These are phyloP conservation scores for Theretra japonica DNA, from an alignment of 2,888 invertebrate species.

Conservation along the genomic window DNA sequence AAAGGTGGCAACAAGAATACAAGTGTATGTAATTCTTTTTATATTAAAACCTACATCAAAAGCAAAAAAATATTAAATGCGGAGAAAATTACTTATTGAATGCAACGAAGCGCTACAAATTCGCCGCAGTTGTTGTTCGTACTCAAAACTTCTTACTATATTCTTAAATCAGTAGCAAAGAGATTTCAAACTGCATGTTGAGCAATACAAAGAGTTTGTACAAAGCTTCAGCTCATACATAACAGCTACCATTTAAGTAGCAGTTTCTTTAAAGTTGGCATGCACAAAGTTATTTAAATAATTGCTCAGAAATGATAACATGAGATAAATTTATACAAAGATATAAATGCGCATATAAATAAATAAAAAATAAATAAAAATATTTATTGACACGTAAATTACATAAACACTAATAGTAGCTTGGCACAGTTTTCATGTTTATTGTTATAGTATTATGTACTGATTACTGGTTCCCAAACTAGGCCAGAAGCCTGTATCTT, in stretches of 20 bases:
- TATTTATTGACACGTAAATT: too few relatives aligned
- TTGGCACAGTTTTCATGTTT: too few relatives aligned
- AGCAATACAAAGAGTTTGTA: slow-evolving; percentile 41
- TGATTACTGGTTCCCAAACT: too few relatives aligned
- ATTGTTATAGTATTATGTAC: too few relatives aligned
- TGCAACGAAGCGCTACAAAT: slow-evolving; percentile 31
- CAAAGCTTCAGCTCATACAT: slow-evolving; percentile 41
- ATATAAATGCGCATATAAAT: not conserved
- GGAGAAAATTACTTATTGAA: slow-evolving; percentile 24
- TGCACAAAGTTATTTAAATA: not conserved
- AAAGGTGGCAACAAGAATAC: too few relatives aligned
- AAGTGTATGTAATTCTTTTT: not conserved
- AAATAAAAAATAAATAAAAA: too few relatives aligned
- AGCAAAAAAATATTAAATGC: not conserved
- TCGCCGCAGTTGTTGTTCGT: slow-evolving; percentile 37
- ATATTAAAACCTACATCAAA: not conserved
- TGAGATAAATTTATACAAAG: not conserved
- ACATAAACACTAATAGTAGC: too few relatives aligned
- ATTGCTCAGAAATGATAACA: not conserved
- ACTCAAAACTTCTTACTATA: slow-evolving; percentile 39
- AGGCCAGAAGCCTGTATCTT: too few relatives aligned
- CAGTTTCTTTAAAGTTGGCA: not conserved
- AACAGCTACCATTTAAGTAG: slow-evolving; percentile 34
- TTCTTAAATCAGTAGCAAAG: slow-evolving; percentile 39
- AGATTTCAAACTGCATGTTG: slow-evolving; percentile 36